phyloP scores from a whole-genome alignment of 2,888 invertebrate species.

The Agrypnus murinus region DNA sequence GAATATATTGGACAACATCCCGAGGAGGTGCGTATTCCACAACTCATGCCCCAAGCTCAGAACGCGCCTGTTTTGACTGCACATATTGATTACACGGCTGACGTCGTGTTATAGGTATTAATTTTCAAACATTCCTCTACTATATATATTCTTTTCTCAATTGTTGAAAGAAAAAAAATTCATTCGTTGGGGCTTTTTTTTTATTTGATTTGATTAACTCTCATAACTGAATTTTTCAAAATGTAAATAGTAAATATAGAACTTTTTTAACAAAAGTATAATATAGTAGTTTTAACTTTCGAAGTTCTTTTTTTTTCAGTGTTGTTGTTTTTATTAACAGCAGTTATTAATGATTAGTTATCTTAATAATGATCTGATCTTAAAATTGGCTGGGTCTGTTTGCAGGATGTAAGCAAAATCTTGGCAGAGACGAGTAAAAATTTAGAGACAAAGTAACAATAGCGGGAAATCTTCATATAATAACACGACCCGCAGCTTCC shows the following conservation, averaged over 20 bases:
- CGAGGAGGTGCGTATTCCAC: conserved; percentile 72
- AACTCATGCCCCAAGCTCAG: conserved; percentile 70
- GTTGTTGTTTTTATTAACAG: conserved; percentile 22
- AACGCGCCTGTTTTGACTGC: conserved; percentile 67
- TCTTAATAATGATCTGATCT: conserved; percentile 24
- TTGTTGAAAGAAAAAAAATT: too few species aligned
- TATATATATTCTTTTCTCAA: conserved; percentile 12
- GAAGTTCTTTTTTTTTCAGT: conserved; percentile 16
- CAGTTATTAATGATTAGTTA: not conserved
- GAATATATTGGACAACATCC: conserved; percentile 74
- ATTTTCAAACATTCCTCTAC: conserved; percentile 56
- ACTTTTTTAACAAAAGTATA: too few species aligned
- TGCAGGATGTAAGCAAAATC: conserved; percentile 73
- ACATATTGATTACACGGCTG: conserved; percentile 71
- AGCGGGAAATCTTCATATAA: conserved; percentile 59
- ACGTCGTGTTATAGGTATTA: conserved; percentile 70
- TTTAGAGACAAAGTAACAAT: conserved; percentile 63
- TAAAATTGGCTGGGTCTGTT: conserved; percentile 68
- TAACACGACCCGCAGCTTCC: conserved; percentile 62
- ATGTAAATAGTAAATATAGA: too few species aligned
- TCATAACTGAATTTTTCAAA: not conserved
- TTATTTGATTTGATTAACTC: too few species aligned
- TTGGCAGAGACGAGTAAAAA: conserved; percentile 69
- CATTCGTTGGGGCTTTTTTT: conserved; percentile 28
- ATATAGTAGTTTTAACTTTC: conserved; percentile 1